phyloP scores from a whole-genome alignment of 1,140 invertebrate genomes.

The Fopius arisanus region DNA sequence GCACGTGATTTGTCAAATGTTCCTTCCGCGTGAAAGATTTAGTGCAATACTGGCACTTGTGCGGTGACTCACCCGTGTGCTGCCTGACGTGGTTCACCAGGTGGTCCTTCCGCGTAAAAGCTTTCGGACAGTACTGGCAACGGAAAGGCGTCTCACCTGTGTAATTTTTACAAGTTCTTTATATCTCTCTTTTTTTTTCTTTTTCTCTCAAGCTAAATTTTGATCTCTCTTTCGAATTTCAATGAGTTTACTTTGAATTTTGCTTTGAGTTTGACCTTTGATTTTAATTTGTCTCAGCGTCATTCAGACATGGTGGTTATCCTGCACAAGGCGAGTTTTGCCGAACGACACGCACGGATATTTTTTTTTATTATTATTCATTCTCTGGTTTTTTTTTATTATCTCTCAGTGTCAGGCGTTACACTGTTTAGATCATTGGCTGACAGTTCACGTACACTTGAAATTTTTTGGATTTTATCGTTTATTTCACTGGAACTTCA shows the following conservation, averaged over 20 bases:
- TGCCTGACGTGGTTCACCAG: conserved; percentile 72
- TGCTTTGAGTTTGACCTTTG: not conserved
- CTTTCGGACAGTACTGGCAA: conserved; percentile 72
- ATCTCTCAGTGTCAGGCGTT: not conserved
- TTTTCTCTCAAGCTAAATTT: conserved; percentile 25
- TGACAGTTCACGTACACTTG: too few relatives aligned
- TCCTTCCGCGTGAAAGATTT: conserved; percentile 89
- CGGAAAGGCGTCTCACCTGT: conserved; percentile 66
- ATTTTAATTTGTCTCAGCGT: conserved; percentile 27
- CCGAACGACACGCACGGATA: conserved; percentile 40
- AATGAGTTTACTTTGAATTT: conserved; percentile 3
- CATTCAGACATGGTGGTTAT: conserved; percentile 42
- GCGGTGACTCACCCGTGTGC: conserved; percentile 78
- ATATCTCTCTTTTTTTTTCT: conserved; percentile 30
- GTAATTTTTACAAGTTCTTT: conserved; percentile 41
- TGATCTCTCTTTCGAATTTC: conserved; percentile 12
- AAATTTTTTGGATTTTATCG: too few relatives aligned
- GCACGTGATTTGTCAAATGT: conserved; percentile 89
- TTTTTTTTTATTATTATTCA: not conserved
- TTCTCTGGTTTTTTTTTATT: conserved; percentile 5
- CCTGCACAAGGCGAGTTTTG: conserved; percentile 48
- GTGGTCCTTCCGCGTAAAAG: conserved; percentile 73
- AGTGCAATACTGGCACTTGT: conserved; percentile 72
- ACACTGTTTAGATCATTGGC: too few relatives aligned
- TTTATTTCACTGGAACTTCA: too few relatives aligned